A percentile compares a stretch with the other conserved stretches of the same genome.
Conservation (phyloP, 2,113 vertebrate species). For the Sander vitreus region DNA sequence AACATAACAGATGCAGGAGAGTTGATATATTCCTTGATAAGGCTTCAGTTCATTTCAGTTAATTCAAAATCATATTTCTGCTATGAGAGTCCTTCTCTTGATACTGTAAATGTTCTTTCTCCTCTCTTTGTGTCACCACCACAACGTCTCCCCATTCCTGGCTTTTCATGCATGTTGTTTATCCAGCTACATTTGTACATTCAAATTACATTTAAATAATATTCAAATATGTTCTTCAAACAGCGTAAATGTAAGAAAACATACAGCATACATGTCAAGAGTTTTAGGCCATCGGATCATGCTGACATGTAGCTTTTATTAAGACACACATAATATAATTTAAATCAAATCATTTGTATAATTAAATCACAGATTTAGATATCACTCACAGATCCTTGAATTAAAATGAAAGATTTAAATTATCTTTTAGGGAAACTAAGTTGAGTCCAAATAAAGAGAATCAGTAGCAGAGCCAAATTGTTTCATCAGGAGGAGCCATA, state of each 20-base stretch:
- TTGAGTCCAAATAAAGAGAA: slow-evolving; percentile 31
- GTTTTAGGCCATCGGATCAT: not conserved
- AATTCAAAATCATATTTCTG: slow-evolving; percentile 12
- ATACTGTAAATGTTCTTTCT: not conserved
- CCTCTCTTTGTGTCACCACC: not conserved
- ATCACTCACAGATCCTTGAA: slow-evolving; percentile 3
- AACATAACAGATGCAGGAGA: not conserved
- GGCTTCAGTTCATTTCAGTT: not conserved
- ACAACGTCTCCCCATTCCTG: not conserved
- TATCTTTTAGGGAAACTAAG: not conserved
- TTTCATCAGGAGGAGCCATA: slow-evolving; percentile 58
- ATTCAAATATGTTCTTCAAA: slow-evolving; percentile 10
- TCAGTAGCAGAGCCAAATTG: slow-evolving; percentile 30
- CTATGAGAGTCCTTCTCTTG: not conserved
- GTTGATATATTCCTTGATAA: not conserved
- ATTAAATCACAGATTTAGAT: not conserved
- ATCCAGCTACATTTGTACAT: not conserved
- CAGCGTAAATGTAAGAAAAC: not conserved
- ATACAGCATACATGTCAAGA: not conserved
- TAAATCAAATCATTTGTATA: slow-evolving; percentile 13
- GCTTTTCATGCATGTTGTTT: not conserved
- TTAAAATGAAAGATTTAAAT: not conserved
- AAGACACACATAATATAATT: not conserved
- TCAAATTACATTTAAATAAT: slow-evolving; percentile 28
- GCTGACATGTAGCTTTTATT: not conserved